Evolutionary conservation across 2,113 vertebrate species (phyloP).

Genomic region (Himantopus leucocephalus): DNA sequence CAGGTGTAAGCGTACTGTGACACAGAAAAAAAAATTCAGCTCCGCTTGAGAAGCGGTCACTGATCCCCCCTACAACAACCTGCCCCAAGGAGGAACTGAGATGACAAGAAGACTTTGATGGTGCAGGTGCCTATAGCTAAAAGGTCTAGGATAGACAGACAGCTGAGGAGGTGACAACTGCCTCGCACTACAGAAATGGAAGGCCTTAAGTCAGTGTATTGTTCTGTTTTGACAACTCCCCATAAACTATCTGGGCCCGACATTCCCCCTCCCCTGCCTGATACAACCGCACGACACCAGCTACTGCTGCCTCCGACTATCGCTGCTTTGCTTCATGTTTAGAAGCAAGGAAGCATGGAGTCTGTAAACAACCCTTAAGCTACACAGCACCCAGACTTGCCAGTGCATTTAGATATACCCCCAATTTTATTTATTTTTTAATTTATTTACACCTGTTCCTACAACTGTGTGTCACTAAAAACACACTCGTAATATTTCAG

Average conservation of each 20-base stretch:
- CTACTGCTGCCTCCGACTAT: background rate
- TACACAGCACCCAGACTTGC: background rate
- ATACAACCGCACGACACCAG: accelerated
- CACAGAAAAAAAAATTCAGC: background rate
- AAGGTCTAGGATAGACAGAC: background rate
- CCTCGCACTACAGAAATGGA: background rate
- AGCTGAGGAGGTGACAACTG: background rate
- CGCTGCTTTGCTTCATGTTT: accelerated
- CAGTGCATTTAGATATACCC: accelerated
- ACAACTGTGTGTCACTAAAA: background rate
- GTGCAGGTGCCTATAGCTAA: background rate
- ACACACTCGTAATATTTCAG: background rate
- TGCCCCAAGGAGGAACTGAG: background rate
- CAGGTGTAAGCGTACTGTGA: background rate
- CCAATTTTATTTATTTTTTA: accelerated
- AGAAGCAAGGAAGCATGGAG: background rate
- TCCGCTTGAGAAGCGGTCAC: background rate
- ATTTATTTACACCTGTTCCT: background rate
- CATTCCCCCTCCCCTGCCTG: background rate
- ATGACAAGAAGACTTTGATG: background rate
- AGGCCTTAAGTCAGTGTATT: background rate
- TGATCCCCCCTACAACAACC: background rate
- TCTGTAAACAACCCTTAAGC: background rate
- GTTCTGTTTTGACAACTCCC: background rate
- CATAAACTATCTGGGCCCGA: background rate